Evolutionary conservation across 2,888 invertebrate species (phyloP).

Genomic region (Pecten maximus): DNA sequence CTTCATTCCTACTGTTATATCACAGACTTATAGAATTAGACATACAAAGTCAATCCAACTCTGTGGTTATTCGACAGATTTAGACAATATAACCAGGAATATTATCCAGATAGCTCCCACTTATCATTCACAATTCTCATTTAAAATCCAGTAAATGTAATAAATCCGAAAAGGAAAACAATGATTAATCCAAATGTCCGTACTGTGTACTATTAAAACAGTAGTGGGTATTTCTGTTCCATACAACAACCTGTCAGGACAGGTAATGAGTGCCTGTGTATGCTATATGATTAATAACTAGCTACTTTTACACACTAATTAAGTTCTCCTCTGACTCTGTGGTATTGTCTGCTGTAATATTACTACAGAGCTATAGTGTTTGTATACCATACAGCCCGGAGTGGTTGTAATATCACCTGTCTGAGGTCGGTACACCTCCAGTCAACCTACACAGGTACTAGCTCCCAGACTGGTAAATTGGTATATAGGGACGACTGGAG

Average conservation of each 20-base stretch:
- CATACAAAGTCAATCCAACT: too few species aligned
- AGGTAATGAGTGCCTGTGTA: not conserved
- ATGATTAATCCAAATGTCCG: not conserved
- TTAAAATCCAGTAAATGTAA: not conserved
- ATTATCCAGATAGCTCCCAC: too few species aligned
- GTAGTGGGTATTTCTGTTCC: not conserved
- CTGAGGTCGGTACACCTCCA: not conserved
- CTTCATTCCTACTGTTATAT: too few species aligned
- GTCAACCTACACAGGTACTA: not conserved
- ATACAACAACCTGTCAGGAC: not conserved
- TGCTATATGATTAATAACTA: not conserved
- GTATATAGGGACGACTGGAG: not conserved
- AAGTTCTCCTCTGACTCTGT: not conserved
- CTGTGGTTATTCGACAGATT: too few species aligned
- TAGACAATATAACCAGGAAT: too few species aligned
- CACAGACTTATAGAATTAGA: not conserved
- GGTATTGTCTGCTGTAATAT: not conserved
- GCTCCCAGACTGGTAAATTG: not conserved
- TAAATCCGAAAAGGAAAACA: not conserved
- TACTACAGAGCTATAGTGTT: not conserved
- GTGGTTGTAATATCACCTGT: not conserved
- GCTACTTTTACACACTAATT: slow-evolving; percentile 21
- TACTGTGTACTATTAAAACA: not conserved
- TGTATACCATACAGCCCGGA: not conserved
- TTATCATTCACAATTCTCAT: too few species aligned